phyloP scores from a whole-genome alignment of 2,797 vertebrate genomes.

The Phrynocephalus vlangalii region DNA sequence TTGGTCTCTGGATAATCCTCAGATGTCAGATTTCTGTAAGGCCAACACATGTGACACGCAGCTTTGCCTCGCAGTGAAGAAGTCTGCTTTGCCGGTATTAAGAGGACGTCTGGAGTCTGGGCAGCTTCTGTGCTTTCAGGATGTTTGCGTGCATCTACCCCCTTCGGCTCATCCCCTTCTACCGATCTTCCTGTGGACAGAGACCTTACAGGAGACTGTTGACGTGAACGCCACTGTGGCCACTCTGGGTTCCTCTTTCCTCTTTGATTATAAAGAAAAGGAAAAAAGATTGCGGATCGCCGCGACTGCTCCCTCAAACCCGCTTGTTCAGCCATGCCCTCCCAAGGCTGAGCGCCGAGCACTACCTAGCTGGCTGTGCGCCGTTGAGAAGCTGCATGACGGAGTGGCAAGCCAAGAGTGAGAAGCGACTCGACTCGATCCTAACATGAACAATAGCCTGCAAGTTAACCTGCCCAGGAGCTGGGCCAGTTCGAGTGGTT shows the following conservation, averaged over 20 bases:
- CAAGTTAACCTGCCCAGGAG: conserved; percentile 87
- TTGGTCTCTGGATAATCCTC: conserved; percentile 75
- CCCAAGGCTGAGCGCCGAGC: conserved; percentile 76
- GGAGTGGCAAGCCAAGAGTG: conserved; percentile 56
- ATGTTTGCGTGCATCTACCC: accelerated
- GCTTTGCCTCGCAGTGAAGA: conserved; percentile 72
- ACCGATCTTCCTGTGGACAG: conserved; percentile 19
- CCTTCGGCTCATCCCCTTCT: not conserved
- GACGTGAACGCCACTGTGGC: conserved; percentile 13
- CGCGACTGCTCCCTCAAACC: conserved; percentile 78
- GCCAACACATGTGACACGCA: conserved; percentile 80
- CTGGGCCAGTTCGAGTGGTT: conserved; percentile 84
- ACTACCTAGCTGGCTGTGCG: conserved; percentile 59
- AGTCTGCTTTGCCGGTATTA: conserved; percentile 76
- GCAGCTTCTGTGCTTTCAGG: conserved; percentile 33
- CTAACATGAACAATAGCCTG: conserved; percentile 81
- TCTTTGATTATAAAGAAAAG: conserved; percentile 11
- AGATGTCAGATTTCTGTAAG: conserved; percentile 79
- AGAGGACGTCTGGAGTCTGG: conserved; percentile 69
- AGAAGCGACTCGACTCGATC: conserved; percentile 56
- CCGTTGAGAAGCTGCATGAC: conserved; percentile 67
- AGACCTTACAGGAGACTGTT: conserved; percentile 53
- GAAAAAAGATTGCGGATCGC: conserved; percentile 30
- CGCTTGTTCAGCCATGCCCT: conserved; percentile 73
- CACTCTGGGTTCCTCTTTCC: not conserved